Conservation (phyloP, 2,797 vertebrate species). For the Micropoecilia bifurca region DNA sequence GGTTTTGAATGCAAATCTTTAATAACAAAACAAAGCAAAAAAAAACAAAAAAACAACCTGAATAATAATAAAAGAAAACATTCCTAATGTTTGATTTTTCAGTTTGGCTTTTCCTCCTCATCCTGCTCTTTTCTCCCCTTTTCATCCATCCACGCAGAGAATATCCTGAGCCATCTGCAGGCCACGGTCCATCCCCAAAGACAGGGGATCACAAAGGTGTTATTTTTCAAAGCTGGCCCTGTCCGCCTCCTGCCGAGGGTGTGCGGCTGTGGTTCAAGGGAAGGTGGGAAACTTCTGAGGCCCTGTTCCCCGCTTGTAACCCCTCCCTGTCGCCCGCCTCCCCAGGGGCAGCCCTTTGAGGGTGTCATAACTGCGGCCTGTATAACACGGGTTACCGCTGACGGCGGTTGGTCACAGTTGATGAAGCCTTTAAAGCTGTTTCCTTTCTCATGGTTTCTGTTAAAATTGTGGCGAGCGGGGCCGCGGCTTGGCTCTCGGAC, state of each 20-base stretch:
- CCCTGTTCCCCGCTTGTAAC: constrained; percentile 76
- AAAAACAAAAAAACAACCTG: not conserved
- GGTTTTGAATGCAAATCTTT: not conserved
- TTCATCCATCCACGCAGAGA: constrained; percentile 46
- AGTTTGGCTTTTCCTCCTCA: constrained; percentile 18
- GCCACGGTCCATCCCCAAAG: constrained; percentile 92
- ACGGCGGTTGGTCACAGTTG: constrained; percentile 89
- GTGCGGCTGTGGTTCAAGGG: constrained; percentile 90
- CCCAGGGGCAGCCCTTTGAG: constrained; percentile 93
- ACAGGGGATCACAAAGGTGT: constrained; percentile 99
- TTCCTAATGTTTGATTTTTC: constrained; percentile 2
- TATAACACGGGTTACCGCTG: constrained; percentile 97
- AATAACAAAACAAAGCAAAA: not conserved
- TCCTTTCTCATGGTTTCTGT: constrained; percentile 87
- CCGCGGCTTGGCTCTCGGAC: constrained; percentile 65
- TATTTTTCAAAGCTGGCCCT: constrained; percentile 97
- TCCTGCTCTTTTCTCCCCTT: constrained; percentile 56
- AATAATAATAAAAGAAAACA: not conserved
- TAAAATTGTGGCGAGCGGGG: constrained; percentile 82
- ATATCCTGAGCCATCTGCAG: constrained; percentile 91
- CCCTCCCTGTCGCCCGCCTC: constrained; percentile 82
- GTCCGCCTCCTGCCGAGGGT: constrained; percentile 92
- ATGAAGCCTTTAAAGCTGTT: constrained; percentile 92
- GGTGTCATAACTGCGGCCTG: constrained; percentile 92
- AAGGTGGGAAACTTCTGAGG: constrained; percentile 97